A percentile compares a stretch with the other conserved stretches of the same genome.
These are phyloP conservation scores for Bovichtus diacanthus DNA, from an alignment of 2,797 vertebrate genomes.

Conservation along the genomic window DNA sequence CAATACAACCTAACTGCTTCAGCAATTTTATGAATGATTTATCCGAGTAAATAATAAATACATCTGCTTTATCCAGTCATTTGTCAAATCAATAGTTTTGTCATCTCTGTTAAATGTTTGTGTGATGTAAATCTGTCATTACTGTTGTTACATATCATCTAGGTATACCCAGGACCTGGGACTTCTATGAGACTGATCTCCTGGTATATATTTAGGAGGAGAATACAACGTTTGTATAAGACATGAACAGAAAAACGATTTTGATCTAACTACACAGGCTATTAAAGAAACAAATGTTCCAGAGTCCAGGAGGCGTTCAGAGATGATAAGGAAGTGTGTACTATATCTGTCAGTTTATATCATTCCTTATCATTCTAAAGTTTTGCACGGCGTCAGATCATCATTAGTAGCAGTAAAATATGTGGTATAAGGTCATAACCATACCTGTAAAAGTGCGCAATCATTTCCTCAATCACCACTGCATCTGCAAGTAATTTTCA, in stretches of 20 bases:
- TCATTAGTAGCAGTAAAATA: neutral
- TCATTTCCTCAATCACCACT: too few relatives aligned
- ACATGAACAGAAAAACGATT: neutral
- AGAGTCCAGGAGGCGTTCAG: slow-evolving; percentile 17
- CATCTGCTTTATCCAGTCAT: neutral
- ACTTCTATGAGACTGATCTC: neutral
- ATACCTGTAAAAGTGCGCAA: too few relatives aligned
- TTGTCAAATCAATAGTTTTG: neutral
- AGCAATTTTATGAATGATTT: neutral
- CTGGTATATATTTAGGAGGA: neutral
- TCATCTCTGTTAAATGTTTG: neutral
- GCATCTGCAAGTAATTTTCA: too few relatives aligned
- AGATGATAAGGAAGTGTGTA: slow-evolving; percentile 1
- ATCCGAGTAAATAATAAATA: neutral
- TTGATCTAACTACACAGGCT: neutral
- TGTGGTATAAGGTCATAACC: neutral
- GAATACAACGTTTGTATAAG: neutral
- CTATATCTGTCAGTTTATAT: neutral
- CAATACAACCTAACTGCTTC: neutral
- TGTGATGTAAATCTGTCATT: neutral
- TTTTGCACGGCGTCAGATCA: neutral
- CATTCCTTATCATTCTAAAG: neutral
- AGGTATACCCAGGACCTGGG: neutral
- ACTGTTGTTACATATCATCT: neutral
- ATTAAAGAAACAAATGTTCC: neutral